Evolutionary conservation across 2,797 vertebrate genomes (phyloP).

Genomic region (Scolopax bukidnonensis): DNA sequence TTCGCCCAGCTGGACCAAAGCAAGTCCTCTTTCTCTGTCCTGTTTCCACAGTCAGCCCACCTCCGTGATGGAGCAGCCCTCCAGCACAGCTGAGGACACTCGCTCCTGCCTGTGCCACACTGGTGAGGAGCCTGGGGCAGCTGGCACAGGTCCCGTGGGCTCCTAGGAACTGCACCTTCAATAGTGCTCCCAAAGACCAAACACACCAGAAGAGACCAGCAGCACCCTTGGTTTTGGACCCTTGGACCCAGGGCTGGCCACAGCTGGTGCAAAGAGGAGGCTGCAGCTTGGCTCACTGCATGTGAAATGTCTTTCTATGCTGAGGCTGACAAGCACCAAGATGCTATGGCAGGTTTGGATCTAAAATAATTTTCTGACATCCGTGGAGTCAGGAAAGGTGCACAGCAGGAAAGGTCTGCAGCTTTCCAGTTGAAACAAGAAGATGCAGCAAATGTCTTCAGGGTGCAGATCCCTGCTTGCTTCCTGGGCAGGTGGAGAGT

Average conservation of each 20-base stretch:
- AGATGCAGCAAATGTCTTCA: neutral
- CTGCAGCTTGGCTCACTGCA: neutral
- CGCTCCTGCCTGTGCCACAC: neutral
- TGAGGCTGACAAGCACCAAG: neutral
- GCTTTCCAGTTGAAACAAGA: neutral
- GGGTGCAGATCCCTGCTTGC: neutral
- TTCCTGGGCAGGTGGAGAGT: neutral
- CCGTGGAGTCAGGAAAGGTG: neutral
- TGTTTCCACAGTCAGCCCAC: neutral
- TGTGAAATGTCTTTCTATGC: neutral
- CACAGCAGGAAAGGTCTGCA: neutral
- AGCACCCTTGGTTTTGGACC: fast-evolving
- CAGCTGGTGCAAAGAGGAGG: neutral
- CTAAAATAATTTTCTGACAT: neutral
- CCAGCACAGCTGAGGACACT: neutral
- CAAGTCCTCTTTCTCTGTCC: fast-evolving
- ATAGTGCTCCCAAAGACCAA: neutral
- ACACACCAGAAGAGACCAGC: neutral
- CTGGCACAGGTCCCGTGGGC: fast-evolving
- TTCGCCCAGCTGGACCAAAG: neutral
- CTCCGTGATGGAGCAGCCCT: neutral
- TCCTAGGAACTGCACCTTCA: neutral
- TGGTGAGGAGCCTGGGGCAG: neutral
- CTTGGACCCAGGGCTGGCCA: fast-evolving
- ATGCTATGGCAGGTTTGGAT: neutral